These are phyloP conservation scores for Eulemur mongoz DNA, from an alignment of 2,797 vertebrate genomes.

Conservation along the genomic window DNA sequence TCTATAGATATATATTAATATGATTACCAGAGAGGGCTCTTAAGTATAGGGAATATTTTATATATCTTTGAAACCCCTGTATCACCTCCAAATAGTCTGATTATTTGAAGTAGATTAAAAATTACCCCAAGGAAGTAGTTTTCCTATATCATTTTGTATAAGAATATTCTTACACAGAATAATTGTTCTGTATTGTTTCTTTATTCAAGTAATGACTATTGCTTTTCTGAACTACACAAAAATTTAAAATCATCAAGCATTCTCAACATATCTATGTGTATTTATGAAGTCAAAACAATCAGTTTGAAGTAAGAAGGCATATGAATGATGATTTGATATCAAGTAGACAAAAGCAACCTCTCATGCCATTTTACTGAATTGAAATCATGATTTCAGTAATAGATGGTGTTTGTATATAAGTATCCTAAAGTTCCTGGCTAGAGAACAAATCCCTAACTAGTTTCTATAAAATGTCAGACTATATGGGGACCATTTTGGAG, in stretches of 20 bases:
- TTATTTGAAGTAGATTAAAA: slow-evolving; percentile 6
- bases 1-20: background rate
- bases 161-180: background rate
- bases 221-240: background rate
- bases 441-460: background rate
- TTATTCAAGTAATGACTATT: background rate
- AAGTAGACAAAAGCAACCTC: background rate
- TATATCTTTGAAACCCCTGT: background rate
- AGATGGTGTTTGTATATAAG: background rate
- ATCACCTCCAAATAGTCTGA: background rate
- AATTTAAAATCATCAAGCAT: background rate
- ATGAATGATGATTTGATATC: background rate
- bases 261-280: background rate
- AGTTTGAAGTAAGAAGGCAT: background rate
- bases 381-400: slow-evolving; percentile 29
- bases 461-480: background rate
- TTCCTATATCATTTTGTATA: background rate
- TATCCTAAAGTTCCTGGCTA: background rate
- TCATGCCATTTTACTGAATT: background rate
- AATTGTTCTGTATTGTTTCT: background rate
- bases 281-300: slow-evolving; percentile 1
- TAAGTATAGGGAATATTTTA: background rate
- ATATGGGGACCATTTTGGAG: background rate
- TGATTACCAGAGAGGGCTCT: background rate
- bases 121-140: background rate